phyloP scores from a whole-genome alignment of 2,113 vertebrate species.

The Caracal caracal region DNA sequence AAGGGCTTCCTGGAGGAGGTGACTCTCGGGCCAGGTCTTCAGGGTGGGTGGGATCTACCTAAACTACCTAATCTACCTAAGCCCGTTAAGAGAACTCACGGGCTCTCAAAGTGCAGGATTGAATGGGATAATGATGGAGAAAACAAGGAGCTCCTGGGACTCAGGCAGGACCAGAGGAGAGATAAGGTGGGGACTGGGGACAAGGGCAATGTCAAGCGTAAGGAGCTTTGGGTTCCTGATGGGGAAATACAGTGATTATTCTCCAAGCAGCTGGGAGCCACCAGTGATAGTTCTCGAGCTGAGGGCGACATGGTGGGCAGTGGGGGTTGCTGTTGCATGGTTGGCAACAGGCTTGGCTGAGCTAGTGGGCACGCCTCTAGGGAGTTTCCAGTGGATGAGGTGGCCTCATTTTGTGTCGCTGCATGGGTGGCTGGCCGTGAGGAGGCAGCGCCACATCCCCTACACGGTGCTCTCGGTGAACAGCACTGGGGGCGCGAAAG shows the following conservation, averaged over 20 bases:
- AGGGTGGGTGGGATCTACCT: not conserved
- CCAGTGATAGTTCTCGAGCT: not conserved
- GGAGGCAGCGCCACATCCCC: not conserved
- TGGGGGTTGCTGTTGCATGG: not conserved
- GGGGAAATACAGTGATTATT: not conserved
- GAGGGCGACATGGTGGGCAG: not conserved
- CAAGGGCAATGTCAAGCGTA: fast-evolving
- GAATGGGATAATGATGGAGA: not conserved
- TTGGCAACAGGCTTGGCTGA: not conserved
- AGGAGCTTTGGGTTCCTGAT: not conserved
- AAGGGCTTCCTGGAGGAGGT: not conserved
- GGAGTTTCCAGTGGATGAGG: not conserved
- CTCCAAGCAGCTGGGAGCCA: not conserved
- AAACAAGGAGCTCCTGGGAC: fast-evolving
- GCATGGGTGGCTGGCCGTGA: fast-evolving
- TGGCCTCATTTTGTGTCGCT: not conserved
- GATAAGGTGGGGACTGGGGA: not conserved
- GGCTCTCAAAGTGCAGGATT: not conserved
- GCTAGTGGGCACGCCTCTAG: not conserved
- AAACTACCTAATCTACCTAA: too few species aligned
- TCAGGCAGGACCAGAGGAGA: not conserved
- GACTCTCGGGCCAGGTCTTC: not conserved
- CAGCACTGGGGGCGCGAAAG: too few species aligned
- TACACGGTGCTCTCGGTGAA: fast-evolving
- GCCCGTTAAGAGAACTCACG: not conserved